Evolutionary conservation across 1,140 invertebrate species (phyloP).

Genomic region (Pseudoatta argentina): DNA sequence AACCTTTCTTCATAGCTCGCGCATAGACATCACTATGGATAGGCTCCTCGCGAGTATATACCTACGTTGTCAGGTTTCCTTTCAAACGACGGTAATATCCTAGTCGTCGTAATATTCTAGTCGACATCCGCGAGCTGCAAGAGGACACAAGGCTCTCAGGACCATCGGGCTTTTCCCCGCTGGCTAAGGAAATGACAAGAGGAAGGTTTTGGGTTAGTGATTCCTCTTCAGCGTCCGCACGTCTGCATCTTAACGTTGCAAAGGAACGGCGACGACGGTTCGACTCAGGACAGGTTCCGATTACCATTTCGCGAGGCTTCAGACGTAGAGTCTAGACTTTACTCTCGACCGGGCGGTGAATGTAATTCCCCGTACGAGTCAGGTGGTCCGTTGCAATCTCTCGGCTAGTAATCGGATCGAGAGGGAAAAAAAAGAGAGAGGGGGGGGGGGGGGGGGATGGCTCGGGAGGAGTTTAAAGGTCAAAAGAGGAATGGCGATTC

Average conservation of each 20-base stretch:
- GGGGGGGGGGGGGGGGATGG: neutral
- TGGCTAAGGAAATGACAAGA: conserved; percentile 44
- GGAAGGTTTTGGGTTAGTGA: neutral
- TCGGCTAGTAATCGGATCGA: conserved; percentile 67
- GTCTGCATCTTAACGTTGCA: conserved; percentile 28
- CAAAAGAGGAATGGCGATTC: conserved; percentile 33
- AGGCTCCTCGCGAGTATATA: neutral
- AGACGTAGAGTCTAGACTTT: conserved; percentile 48
- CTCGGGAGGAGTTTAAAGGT: conserved; percentile 60
- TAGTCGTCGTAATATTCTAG: neutral
- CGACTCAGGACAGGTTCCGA: conserved; percentile 73
- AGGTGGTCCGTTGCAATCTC: conserved; percentile 72
- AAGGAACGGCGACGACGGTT: conserved; percentile 70
- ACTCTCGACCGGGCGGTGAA: conserved; percentile 40
- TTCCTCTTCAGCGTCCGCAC: neutral
- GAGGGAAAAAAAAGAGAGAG: conserved; percentile 19
- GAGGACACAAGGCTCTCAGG: conserved; percentile 28
- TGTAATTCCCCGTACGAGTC: conserved; percentile 67
- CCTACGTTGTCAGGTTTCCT: neutral
- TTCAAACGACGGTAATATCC: conserved; percentile 34
- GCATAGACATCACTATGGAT: conserved; percentile 16
- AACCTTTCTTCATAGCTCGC: neutral
- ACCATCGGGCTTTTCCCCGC: conserved; percentile 62
- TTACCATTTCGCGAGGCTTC: conserved; percentile 76
- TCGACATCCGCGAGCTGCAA: conserved; percentile 19